Base-by-base conservation (phyloP, 2,888 invertebrate species). In the Chydorus sphaericus region DNA sequence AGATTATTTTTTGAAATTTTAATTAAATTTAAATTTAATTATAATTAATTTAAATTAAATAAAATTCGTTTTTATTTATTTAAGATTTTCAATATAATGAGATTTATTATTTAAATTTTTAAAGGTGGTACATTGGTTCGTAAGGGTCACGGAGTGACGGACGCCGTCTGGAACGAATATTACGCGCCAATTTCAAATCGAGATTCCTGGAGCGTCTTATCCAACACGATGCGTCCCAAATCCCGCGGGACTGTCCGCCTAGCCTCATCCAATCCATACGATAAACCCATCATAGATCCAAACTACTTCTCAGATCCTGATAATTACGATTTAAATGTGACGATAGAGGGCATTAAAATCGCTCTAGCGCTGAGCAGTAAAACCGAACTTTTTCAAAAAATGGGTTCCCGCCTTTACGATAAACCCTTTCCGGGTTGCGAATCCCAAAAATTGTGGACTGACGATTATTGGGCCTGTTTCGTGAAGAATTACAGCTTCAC, bases 401-500 rank as follows among this genome's bases (percentile, higher is more conserved):
- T 87, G 62, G 84, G 83, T 3, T 83, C 86, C 0, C 76, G 83
- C 53, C 63, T 88, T 0, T 84, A 87, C 67, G 77, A 77, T 61
- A 80, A 81, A 52, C 81, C 84, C 2, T 72, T 89, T 62, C 89
- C 89, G 0, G 86, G 84, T 56, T 90, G 89, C 65, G 80, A 78
- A 61, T 77, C 83, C 53, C 71, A 77, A 44, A 75, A 77, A 60
- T 88, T 85, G 64, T 80, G 79, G 62, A 82, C 83, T 1, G 89
- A 90, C 64, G 80, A 78, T 28, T 91, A 90, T 65, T 82, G 89
- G 72, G 89, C 87, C 69, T 91, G 91, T 67, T 84, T 87, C 68
- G 84, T 85, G 53, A 74, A 88, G 33, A 86, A 86, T 54, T 83
- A 88, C 63, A 83, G 88, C 4, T 87, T 88, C 85, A 90, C 89